phyloP scores from a whole-genome alignment of 1,140 invertebrate species.

The Cyclargus thomasi region DNA sequence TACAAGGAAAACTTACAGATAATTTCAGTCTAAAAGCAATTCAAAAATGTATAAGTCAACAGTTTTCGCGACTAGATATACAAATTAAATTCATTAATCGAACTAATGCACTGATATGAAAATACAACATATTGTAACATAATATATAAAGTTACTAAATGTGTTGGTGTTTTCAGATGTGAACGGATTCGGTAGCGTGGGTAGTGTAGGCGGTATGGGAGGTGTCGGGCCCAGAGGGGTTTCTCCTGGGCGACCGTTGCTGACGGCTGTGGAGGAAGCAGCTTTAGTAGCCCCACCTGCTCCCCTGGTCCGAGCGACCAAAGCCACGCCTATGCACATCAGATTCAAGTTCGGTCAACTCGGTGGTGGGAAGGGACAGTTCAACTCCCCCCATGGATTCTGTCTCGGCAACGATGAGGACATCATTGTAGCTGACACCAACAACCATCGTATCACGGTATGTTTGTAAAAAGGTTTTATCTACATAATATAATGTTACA shows the following conservation, averaged over 20 bases:
- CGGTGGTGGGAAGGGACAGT: conserved; percentile 92
- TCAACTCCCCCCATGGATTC: conserved; percentile 97
- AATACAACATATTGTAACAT: too few species aligned
- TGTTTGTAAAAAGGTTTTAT: conserved; percentile 28
- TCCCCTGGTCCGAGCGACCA: conserved; percentile 78
- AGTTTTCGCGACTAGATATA: too few species aligned
- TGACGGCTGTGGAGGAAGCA: conserved; percentile 65
- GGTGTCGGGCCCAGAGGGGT: conserved; percentile 70
- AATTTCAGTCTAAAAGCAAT: too few species aligned
- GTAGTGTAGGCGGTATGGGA: conserved; percentile 48
- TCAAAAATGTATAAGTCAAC: too few species aligned
- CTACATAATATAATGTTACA: neutral
- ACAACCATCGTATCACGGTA: conserved; percentile 96
- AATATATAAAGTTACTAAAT: too few species aligned
- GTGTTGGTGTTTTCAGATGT: conserved; percentile 48
- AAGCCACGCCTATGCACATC: conserved; percentile 89
- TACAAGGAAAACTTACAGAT: too few species aligned
- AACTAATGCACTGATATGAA: too few species aligned
- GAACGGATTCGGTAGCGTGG: conserved; percentile 60
- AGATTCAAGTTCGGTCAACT: conserved; percentile 95
- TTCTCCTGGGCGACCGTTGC: conserved; percentile 61
- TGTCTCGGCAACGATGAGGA: conserved; percentile 95
- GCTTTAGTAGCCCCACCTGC: conserved; percentile 62
- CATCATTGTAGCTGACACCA: conserved; percentile 96
- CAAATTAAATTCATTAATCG: too few species aligned